These are phyloP conservation scores for Stratiomys singularior DNA, from an alignment of 2,888 invertebrate genomes.

Conservation along the genomic window DNA sequence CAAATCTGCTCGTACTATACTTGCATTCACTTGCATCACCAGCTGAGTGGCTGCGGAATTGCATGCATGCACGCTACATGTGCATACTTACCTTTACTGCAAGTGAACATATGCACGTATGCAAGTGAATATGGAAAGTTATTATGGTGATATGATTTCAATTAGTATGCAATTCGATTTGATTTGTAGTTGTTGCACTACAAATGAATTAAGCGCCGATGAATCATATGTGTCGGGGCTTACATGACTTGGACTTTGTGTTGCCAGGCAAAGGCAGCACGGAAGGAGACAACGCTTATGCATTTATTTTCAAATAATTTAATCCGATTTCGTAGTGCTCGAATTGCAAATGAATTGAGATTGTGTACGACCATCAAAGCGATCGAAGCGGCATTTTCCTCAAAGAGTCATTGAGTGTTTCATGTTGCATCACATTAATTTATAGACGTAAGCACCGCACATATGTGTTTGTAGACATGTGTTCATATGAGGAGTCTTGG, in stretches of 20 bases:
- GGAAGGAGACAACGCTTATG: background rate
- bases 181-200: background rate
- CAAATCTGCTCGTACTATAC: slow-evolving; percentile 1
- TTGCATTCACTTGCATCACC: background rate
- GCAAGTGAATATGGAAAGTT: background rate
- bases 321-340: background rate
- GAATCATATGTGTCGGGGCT: background rate
- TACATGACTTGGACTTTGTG: background rate
- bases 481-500: too few species aligned
- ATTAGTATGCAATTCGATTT: background rate
- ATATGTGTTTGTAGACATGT: too few species aligned
- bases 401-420: too few species aligned
- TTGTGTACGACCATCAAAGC: too few species aligned
- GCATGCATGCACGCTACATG: background rate
- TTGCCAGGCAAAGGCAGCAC: background rate
- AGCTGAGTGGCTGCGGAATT: background rate
- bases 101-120: background rate
- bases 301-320: background rate
- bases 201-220: background rate
- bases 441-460: too few species aligned
- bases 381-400: too few species aligned
- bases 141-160: background rate
- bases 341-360: too few species aligned
- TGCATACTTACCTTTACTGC: background rate
- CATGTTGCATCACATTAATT: too few species aligned